These are phyloP conservation scores for Coelopa pilipes DNA, from an alignment of 2,888 invertebrate genomes.

Conservation along the genomic window DNA sequence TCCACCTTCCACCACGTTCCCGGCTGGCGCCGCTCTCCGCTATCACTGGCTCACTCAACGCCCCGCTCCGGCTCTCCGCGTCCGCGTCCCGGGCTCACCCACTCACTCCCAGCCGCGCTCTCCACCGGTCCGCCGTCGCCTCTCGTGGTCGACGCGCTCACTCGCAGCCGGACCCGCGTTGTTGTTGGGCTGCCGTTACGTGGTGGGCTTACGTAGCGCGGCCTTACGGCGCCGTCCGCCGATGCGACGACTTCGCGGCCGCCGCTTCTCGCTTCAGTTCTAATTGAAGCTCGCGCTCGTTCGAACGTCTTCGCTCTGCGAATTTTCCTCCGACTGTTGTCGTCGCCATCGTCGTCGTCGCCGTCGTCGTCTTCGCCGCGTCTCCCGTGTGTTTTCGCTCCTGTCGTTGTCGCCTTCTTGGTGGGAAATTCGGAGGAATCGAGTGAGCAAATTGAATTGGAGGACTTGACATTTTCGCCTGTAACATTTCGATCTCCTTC, in stretches of 20 bases:
- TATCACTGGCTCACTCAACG: too few relatives aligned
- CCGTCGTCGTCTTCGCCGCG: background rate
- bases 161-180: background rate
- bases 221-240: too few relatives aligned
- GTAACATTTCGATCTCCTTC: too few relatives aligned
- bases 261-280: constrained; percentile 28
- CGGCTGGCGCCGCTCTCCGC: too few relatives aligned
- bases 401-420: background rate
- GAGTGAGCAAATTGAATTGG: too few relatives aligned
- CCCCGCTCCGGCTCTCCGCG: too few relatives aligned
- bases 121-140: background rate
- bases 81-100: too few relatives aligned
- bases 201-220: background rate
- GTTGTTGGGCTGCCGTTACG: constrained; percentile 2
- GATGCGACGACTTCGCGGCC: background rate
- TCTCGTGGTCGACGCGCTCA: background rate
- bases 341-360: background rate
- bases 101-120: too few relatives aligned
- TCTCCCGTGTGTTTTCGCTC: background rate
- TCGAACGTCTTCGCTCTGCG: constrained; percentile 7
- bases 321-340: constrained; percentile 4
- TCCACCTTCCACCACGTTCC: too few relatives aligned
- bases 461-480: too few relatives aligned
- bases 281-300: constrained; percentile 8
- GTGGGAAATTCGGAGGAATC: background rate